Conservation (phyloP, 2,797 vertebrate species). For the Phrynocephalus guinanensis region DNA sequence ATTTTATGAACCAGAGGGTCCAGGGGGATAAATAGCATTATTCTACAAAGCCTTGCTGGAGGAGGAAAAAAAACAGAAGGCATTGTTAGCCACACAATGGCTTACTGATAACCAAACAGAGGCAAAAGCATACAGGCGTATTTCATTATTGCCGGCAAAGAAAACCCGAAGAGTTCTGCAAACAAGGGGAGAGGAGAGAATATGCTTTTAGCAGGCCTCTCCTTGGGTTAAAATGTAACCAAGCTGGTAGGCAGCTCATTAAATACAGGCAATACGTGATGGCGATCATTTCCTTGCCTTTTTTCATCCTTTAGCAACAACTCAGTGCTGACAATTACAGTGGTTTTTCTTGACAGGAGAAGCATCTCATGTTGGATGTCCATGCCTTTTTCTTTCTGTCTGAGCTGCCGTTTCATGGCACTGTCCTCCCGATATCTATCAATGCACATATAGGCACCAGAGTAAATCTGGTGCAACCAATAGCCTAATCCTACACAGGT, state of each 20-base stretch:
- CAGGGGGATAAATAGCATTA: constrained; percentile 62
- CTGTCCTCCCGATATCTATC: neutral
- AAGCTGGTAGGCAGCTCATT: constrained; percentile 42
- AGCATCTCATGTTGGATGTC: neutral
- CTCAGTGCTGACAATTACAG: neutral
- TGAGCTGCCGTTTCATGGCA: neutral
- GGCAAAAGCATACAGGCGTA: constrained; percentile 43
- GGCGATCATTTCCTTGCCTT: constrained; percentile 35
- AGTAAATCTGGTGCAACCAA: neutral
- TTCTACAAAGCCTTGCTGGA: constrained; percentile 57
- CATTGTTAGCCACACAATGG: constrained; percentile 60
- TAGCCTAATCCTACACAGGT: neutral
- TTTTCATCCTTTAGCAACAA: constrained; percentile 27
- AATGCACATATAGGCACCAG: neutral
- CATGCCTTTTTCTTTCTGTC: neutral
- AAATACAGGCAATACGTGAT: constrained; percentile 52
- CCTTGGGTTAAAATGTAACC: constrained; percentile 61
- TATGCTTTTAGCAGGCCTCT: constrained; percentile 51
- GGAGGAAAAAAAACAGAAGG: constrained; percentile 32
- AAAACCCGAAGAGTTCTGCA: constrained; percentile 62
- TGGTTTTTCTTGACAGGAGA: neutral
- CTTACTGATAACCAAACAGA: constrained; percentile 63
- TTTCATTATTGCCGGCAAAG: constrained; percentile 55
- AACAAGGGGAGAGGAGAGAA: constrained; percentile 50
- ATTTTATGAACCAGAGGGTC: constrained; percentile 60